phyloP scores from a whole-genome alignment of 2,888 invertebrate genomes.

The Pyrrhosoma nymphula region DNA sequence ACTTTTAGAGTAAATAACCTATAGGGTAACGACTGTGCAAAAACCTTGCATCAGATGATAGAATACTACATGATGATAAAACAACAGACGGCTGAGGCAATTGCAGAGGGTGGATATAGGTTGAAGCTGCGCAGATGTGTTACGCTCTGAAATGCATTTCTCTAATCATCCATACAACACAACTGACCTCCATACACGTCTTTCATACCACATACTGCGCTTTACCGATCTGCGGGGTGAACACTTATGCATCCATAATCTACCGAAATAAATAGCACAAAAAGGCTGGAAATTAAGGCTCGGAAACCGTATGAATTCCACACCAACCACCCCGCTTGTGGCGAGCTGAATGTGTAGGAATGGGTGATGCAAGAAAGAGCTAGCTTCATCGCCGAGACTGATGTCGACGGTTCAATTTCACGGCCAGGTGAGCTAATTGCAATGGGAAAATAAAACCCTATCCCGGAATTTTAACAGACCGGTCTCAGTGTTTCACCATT shows the following conservation, averaged over 20 bases:
- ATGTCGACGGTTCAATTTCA: constrained; percentile 3
- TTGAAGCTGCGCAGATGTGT: too few species aligned
- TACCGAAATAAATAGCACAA: background rate
- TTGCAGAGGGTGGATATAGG: too few species aligned
- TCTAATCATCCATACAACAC: background rate
- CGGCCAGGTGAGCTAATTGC: constrained; percentile 9
- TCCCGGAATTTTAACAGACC: background rate
- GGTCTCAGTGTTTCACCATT: background rate
- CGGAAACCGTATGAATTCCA: background rate
- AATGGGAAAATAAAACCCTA: background rate
- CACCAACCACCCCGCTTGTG: background rate
- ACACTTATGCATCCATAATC: background rate
- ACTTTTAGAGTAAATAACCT: too few species aligned
- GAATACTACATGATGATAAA: too few species aligned
- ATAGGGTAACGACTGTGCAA: too few species aligned
- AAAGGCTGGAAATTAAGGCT: background rate
- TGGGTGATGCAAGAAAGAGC: background rate
- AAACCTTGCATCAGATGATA: too few species aligned
- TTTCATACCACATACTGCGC: background rate
- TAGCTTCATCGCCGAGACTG: background rate
- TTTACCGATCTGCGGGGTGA: background rate
- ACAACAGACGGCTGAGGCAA: too few species aligned
- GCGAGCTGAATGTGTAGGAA: background rate
- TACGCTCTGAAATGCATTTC: too few species aligned
- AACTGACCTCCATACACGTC: background rate